phyloP scores from a whole-genome alignment of 2,797 vertebrate species.

The Fistularia commersonii region DNA sequence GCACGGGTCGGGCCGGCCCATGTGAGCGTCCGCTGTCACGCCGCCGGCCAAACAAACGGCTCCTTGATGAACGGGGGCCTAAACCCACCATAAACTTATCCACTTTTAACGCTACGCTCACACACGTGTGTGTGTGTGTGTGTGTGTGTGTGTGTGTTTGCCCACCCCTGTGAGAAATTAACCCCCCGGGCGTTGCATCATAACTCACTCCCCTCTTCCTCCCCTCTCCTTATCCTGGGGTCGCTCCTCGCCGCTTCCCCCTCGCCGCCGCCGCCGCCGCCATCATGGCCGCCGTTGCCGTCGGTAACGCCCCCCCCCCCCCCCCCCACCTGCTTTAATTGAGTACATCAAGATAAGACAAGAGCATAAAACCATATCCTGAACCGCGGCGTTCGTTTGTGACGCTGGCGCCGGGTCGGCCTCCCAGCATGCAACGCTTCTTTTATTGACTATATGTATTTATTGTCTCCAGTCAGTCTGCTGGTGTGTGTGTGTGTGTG shows the following conservation, averaged over 20 bases:
- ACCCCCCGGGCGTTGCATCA: slow-evolving; percentile 70
- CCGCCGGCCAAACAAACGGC: slow-evolving; percentile 86
- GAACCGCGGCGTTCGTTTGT: slow-evolving; percentile 27
- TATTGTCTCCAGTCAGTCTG: slow-evolving; percentile 85
- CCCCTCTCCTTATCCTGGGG: slow-evolving; percentile 22
- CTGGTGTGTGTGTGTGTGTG: too few species aligned
- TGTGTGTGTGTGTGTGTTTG: slow-evolving; percentile 33
- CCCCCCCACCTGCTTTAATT: slow-evolving; percentile 38
- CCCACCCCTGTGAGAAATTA: slow-evolving; percentile 72
- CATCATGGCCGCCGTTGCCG: too few species aligned
- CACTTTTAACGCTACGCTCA: slow-evolving; percentile 88
- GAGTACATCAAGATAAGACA: slow-evolving; percentile 48
- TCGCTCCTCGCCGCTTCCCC: too few species aligned
- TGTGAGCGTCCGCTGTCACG: slow-evolving; percentile 75
- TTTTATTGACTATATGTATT: slow-evolving; percentile 86
- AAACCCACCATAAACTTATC: slow-evolving; percentile 87
- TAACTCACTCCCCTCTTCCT: slow-evolving; percentile 61
- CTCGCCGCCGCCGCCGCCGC: too few species aligned
- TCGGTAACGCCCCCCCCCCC: too few species aligned
- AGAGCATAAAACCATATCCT: slow-evolving; percentile 40
- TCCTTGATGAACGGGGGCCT: slow-evolving; percentile 85
- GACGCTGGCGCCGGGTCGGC: slow-evolving; percentile 24
- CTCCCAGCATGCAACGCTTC: slow-evolving; percentile 62
- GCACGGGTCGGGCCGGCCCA: slow-evolving; percentile 63
- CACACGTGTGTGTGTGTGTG: slow-evolving; percentile 15